Conservation (phyloP, 2,797 vertebrate genomes). For the Nannoperca obscura region DNA sequence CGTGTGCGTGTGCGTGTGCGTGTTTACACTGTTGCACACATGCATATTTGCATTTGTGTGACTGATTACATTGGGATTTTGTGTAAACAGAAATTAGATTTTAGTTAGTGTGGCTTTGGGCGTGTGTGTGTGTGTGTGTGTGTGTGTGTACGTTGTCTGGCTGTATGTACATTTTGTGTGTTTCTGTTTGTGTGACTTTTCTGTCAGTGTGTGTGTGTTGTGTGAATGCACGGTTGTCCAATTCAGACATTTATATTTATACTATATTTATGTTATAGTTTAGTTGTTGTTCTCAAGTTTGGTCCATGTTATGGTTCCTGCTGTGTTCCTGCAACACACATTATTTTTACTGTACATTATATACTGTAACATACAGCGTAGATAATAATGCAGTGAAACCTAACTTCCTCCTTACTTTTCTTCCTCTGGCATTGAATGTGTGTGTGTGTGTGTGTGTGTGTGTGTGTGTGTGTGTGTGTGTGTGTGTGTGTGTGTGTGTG, state of each 20-base stretch:
- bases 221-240: constrained; percentile 20
- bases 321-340: background rate
- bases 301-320: background rate
- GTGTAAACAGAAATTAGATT: constrained; percentile 65
- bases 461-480: constrained; percentile 41
- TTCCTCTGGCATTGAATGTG: constrained; percentile 3
- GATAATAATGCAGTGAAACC: background rate
- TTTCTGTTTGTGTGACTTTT: constrained; percentile 23
- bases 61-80: constrained; percentile 65
- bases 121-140: constrained; percentile 4
- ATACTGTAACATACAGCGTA: background rate
- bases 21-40: constrained; percentile 15
- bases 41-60: constrained; percentile 61
- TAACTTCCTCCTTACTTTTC: background rate
- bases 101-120: constrained; percentile 25
- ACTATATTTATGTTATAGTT: constrained; percentile 11
- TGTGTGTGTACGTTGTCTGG: constrained; percentile 2
- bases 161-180: constrained; percentile 11
- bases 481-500: constrained; percentile 71
- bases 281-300: constrained; percentile 15
- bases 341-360: background rate
- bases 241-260: constrained; percentile 36
- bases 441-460: constrained; percentile 69
- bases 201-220: constrained; percentile 23
- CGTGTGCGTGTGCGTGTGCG: constrained; percentile 21